phyloP scores from a whole-genome alignment of 1,140 invertebrate genomes.

The Pemphigus obesinymphae region DNA sequence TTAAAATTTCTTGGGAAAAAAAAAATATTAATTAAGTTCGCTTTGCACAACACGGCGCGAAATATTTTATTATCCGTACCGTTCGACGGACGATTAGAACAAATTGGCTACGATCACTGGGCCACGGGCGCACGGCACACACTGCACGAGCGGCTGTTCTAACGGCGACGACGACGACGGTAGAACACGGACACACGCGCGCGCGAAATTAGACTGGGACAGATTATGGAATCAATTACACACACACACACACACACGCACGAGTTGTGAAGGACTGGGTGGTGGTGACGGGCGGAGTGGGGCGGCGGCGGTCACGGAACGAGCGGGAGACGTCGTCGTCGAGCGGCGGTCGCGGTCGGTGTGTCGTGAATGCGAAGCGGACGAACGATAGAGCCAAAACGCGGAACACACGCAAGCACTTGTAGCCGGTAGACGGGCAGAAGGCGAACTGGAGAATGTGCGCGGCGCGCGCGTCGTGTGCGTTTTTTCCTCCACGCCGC shows the following conservation, averaged over 20 bases:
- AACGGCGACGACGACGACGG: background rate
- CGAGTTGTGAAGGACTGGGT: background rate
- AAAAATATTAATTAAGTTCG: background rate
- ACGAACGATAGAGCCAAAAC: too few species aligned
- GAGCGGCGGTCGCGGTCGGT: background rate
- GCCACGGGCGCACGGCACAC: background rate
- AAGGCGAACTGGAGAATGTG: conserved; percentile 32
- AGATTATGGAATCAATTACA: conserved; percentile 37
- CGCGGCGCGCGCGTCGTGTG: conserved; percentile 35
- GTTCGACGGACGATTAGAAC: too few species aligned
- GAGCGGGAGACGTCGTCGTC: background rate
- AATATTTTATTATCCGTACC: too few species aligned
- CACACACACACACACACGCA: background rate
- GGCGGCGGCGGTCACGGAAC: background rate
- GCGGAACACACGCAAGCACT: conserved; percentile 8
- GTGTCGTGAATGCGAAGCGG: too few species aligned
- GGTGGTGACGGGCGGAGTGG: background rate
- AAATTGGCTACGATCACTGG: too few species aligned
- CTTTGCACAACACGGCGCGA: background rate
- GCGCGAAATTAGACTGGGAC: conserved; percentile 26
- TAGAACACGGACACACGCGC: background rate
- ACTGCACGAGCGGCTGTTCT: background rate
- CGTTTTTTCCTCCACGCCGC: background rate
- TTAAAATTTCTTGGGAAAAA: too few species aligned
- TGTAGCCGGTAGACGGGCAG: conserved; percentile 20